Evolutionary conservation across 30 jellyfish, hydroid and myxozoan genomes (phyloP), one percentile per base, ranked within the genome.

Genomic region (Pseudorhiza aurosa): DNA sequence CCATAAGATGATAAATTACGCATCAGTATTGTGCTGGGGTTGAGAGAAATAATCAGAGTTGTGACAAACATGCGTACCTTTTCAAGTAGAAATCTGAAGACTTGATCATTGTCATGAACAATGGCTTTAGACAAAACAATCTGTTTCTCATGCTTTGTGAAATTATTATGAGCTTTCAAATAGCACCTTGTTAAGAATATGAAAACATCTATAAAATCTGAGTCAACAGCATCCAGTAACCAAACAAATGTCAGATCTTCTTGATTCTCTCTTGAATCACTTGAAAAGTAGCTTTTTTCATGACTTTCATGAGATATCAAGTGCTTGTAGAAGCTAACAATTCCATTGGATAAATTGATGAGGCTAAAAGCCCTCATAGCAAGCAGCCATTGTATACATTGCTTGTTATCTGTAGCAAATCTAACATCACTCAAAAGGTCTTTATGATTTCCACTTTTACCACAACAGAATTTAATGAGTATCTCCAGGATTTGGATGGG

Each of bases 341-440:
- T 67, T 39, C 98, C 98, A 78, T 69, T 43, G 27, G 76, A 67
- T 25, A 92, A 55, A 56, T 58, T 73, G n/a, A 92, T 51, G 46
- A 92, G 81, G 11, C 95, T 45, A 69, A 85, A 85, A 8, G 98
- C 98, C 32, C 98, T 55, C 58, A 85, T 77, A 17, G 91, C 98
- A 29, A 92, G 88, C 64, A 92, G 29, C 98, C 98, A 92, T 64
- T 92, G 96, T 5, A 82, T 60, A 50, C 32, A 27, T 22, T 92
- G 90, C 65, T 72, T 85, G 87, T 81, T 92, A 53, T 58, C 36
- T 24, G 96, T 72, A 22, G 96, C 47, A 65, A 74, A 92, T 47
- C 58, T 68, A 0, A 85, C 93, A 58, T 92, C 81, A 60, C 81
- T 63, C 1, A 92, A 75, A 29, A 92, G 83, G 14, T 42, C 37